Percentiles rank a stretch among this genome's conserved stretches.
Evolutionary conservation across 2,113 vertebrate genomes (phyloP).

Genomic region (Triplophysa rosa): DNA sequence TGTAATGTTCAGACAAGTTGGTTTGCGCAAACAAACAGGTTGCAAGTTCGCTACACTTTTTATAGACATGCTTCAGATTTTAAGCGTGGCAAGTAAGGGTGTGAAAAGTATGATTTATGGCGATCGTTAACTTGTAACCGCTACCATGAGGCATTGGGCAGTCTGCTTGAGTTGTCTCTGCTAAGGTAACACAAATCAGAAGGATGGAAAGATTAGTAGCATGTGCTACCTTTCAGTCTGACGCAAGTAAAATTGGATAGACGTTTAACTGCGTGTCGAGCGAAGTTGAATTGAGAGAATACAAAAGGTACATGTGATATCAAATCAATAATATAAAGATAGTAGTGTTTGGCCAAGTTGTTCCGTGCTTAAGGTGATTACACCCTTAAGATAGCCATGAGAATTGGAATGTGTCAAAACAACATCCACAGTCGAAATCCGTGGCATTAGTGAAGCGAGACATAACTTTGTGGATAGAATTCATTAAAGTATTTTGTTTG

Average conservation of each 20-base stretch:
- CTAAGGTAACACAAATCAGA: not conserved
- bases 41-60: not conserved
- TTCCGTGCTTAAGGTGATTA: slow-evolving; percentile 59
- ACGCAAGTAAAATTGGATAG: not conserved
- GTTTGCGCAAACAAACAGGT: too few relatives aligned
- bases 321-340: not conserved
- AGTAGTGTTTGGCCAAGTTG: slow-evolving; percentile 29
- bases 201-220: not conserved
- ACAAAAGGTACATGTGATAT: not conserved
- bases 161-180: not conserved
- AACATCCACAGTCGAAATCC: not conserved
- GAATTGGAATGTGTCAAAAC: slow-evolving; percentile 2
- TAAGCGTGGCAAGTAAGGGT: slow-evolving; percentile 5
- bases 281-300: not conserved
- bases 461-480: not conserved
- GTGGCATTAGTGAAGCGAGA: slow-evolving; percentile 9
- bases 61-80: slow-evolving; percentile 31
- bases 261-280: not conserved
- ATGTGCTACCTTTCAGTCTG: not conserved
- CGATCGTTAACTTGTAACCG: slow-evolving; percentile 4
- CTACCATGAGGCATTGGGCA: not conserved
- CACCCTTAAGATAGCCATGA: slow-evolving; percentile 36
- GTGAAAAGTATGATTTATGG: slow-evolving; percentile 14
- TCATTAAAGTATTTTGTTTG: not conserved
- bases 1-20: too few relatives aligned